phyloP scores from a whole-genome alignment of 2,113 vertebrate genomes.

The Coreoperca whiteheadi region DNA sequence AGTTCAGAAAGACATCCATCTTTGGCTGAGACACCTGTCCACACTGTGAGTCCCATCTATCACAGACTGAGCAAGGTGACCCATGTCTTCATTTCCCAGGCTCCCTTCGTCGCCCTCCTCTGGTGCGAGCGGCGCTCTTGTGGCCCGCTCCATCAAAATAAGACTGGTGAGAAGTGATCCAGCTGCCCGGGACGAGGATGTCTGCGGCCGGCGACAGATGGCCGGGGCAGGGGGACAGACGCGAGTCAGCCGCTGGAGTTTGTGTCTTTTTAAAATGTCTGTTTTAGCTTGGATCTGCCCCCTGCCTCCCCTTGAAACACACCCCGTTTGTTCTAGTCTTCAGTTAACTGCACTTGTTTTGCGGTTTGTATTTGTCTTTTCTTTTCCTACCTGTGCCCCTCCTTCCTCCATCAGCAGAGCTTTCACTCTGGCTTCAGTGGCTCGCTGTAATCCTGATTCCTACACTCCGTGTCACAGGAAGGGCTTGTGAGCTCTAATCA shows the following conservation, averaged over 20 bases:
- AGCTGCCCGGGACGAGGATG: constrained; percentile 43
- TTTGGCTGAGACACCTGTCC: constrained; percentile 48
- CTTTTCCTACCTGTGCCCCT: constrained; percentile 50
- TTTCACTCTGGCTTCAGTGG: constrained; percentile 53
- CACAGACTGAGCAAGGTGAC: constrained; percentile 60
- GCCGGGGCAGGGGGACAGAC: constrained; percentile 42
- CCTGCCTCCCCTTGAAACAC: constrained; percentile 14
- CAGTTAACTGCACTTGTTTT: constrained; percentile 46
- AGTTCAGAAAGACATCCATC: constrained; percentile 18
- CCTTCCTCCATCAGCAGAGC: constrained; percentile 53
- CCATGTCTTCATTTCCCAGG: constrained; percentile 33
- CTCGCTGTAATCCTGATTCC: constrained; percentile 79
- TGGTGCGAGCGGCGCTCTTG: constrained; percentile 5
- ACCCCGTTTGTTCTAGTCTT: constrained; percentile 19
- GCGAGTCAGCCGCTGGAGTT: constrained; percentile 56
- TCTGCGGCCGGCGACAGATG: constrained; percentile 59
- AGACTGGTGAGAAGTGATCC: constrained; percentile 42
- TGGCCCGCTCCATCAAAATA: constrained; percentile 65
- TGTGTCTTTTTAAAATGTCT: constrained; percentile 6
- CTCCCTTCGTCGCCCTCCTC: constrained; percentile 36
- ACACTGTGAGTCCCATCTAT: constrained; percentile 5
- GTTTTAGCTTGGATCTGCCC: constrained; percentile 20
- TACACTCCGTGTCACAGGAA: constrained; percentile 80
- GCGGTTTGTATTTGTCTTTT: background rate
- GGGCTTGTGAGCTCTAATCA: constrained; percentile 86